Percentiles rank a stretch among this genome's conserved stretches.
Evolutionary conservation across 2,113 vertebrate species (phyloP).

Genomic region (Zapus hudsonius): DNA sequence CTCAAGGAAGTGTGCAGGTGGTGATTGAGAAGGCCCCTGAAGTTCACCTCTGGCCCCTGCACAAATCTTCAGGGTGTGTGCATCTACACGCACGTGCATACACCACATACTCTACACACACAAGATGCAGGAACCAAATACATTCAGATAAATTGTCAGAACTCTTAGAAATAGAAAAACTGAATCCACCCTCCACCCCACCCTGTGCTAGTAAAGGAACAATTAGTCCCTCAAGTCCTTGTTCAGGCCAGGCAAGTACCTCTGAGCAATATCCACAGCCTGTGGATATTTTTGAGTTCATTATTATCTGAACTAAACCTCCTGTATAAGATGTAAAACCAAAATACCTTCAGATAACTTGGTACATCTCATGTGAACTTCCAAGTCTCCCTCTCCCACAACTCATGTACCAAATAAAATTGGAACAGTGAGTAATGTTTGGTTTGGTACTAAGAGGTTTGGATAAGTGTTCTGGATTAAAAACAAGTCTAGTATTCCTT

Average conservation of each 20-base stretch:
- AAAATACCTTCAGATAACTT: conserved; percentile 47
- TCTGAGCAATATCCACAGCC: neutral
- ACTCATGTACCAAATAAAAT: conserved; percentile 17
- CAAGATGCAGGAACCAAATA: no score
- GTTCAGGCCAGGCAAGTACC: neutral
- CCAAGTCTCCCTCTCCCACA: neutral
- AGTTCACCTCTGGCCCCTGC: no score
- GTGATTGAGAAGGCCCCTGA: no score
- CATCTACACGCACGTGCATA: no score
- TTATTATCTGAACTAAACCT: conserved; percentile 35
- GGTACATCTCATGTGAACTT: conserved; percentile 38
- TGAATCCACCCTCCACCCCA: neutral
- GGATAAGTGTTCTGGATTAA: conserved; percentile 18
- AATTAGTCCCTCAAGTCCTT: no score
- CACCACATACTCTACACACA: no score
- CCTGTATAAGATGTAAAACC: conserved; percentile 34
- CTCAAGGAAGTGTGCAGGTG: no score
- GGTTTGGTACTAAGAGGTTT: conserved; percentile 20
- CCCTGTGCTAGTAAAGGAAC: neutral
- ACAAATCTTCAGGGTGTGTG: no score
- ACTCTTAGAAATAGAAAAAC: conserved; percentile 25
- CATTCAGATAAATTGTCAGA: conserved; percentile 22
- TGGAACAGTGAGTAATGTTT: neutral
- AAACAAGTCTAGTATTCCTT: conserved; percentile 17
- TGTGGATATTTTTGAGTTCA: conserved; percentile 5